A percentile compares a stretch with the other conserved stretches of the same genome.
Evolutionary conservation across 2,888 invertebrate species (phyloP).

Genomic region (Mesodorylaimus sp.): DNA sequence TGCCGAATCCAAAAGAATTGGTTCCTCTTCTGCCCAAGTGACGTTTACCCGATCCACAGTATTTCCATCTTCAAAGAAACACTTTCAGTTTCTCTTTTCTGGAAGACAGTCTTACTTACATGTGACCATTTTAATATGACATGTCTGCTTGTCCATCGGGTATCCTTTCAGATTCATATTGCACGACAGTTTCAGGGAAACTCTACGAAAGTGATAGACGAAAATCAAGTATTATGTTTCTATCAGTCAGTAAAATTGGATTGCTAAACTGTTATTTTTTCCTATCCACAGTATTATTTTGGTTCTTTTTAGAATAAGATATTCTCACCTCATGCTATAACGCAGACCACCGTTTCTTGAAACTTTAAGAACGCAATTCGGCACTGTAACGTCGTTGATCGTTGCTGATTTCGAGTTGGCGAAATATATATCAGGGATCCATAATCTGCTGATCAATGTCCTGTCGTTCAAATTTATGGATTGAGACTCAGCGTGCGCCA

Average conservation of each 20-base stretch:
- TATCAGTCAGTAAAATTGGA: too few relatives aligned
- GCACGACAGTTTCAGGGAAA: not conserved
- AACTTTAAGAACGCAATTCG: not conserved
- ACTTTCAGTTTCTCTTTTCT: too few relatives aligned
- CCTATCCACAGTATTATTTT: too few relatives aligned
- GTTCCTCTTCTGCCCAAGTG: not conserved
- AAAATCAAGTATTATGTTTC: too few relatives aligned
- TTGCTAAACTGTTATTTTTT: too few relatives aligned
- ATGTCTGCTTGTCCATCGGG: constrained; percentile 5
- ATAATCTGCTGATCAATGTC: constrained; percentile 11
- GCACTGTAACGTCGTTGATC: constrained; percentile 6
- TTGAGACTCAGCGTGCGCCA: not conserved
- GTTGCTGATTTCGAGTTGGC: not conserved
- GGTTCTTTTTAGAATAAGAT: too few relatives aligned
- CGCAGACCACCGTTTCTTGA: not conserved
- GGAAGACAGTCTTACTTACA: not conserved
- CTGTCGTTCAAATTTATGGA: constrained; percentile 2
- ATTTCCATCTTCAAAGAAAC: not conserved
- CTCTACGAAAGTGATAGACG: too few relatives aligned
- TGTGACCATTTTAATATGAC: constrained; percentile 1
- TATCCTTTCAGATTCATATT: constrained; percentile 5
- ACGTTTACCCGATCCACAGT: not conserved
- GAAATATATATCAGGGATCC: constrained; percentile 2
- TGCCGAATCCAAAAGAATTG: too few relatives aligned
- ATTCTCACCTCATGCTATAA: constrained; percentile 5